Evolutionary conservation across 2,113 vertebrate species (phyloP).

Genomic region (Archocentrus centrarchus): DNA sequence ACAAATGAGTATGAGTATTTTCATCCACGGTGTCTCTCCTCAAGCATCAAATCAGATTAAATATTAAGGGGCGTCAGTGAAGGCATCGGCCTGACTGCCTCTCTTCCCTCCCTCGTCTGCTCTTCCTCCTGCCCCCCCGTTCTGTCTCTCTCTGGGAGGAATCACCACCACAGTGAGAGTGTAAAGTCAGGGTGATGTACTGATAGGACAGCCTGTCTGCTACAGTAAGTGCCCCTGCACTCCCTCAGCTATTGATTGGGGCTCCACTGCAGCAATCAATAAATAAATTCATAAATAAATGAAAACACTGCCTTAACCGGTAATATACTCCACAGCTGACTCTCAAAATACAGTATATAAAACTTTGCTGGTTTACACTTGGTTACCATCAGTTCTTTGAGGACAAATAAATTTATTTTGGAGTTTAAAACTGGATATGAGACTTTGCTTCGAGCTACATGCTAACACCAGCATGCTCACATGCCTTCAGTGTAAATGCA

Average conservation of each 20-base stretch:
- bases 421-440: no score
- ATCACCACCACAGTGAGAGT: slow-evolving; percentile 5
- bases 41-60: slow-evolving; percentile 30
- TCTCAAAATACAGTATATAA: neutral
- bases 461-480: no score
- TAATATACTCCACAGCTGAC: neutral
- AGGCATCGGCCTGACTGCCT: slow-evolving; percentile 15
- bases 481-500: no score
- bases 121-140: neutral
- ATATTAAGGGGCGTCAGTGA: slow-evolving; percentile 14
- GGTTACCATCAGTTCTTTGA: neutral
- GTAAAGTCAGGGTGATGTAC: slow-evolving; percentile 39
- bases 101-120: neutral
- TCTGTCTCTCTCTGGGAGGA: slow-evolving; percentile 29
- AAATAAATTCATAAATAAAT: slow-evolving; percentile 45
- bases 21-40: neutral
- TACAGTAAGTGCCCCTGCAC: slow-evolving; percentile 22
- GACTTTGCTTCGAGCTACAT: no score
- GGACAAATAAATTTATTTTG: neutral
- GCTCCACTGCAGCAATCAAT: slow-evolving; percentile 35
- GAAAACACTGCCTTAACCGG: slow-evolving; percentile 20
- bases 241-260: slow-evolving; percentile 39
- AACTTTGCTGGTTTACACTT: neutral
- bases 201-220: slow-evolving; percentile 23
- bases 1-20: slow-evolving; percentile 2